Evolutionary conservation across 2,797 vertebrate genomes (phyloP).

Genomic region (Myotis planiceps): DNA sequence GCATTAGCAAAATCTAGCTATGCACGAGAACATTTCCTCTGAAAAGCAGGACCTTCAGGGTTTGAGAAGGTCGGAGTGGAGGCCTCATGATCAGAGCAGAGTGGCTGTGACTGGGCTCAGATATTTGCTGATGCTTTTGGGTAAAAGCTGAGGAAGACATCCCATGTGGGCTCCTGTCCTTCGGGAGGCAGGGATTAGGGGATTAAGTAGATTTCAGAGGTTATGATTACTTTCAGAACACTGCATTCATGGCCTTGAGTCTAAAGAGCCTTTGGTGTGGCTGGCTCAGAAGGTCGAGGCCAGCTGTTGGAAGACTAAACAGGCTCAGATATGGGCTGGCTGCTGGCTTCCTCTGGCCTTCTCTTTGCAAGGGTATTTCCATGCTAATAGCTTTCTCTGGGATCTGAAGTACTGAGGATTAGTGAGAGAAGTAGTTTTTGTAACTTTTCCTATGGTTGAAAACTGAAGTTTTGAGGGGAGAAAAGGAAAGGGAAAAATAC

Average conservation of each 20-base stretch:
- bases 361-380: background rate
- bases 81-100: background rate
- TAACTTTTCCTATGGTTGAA: background rate
- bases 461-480: background rate
- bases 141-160: background rate
- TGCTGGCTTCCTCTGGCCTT: constrained; percentile 12
- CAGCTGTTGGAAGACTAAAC: constrained; percentile 67
- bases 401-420: background rate
- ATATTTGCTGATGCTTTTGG: background rate
- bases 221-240: constrained; percentile 73
- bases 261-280: constrained; percentile 53
- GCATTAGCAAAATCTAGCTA: constrained; percentile 9
- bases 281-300: constrained; percentile 79
- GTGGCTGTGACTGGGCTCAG: background rate
- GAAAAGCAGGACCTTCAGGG: background rate
- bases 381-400: constrained; percentile 2
- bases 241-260: constrained; percentile 67
- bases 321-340: constrained; percentile 57
- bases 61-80: background rate
- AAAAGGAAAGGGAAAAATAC: background rate
- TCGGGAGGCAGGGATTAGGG: constrained; percentile 59
- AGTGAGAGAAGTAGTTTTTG: background rate
- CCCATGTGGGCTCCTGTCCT: background rate
- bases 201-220: constrained; percentile 62
- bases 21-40: background rate